Evolutionary conservation across 2,888 invertebrate genomes (phyloP), one percentile per base, ranked within the genome.

Genomic region (Biston betularia): DNA sequence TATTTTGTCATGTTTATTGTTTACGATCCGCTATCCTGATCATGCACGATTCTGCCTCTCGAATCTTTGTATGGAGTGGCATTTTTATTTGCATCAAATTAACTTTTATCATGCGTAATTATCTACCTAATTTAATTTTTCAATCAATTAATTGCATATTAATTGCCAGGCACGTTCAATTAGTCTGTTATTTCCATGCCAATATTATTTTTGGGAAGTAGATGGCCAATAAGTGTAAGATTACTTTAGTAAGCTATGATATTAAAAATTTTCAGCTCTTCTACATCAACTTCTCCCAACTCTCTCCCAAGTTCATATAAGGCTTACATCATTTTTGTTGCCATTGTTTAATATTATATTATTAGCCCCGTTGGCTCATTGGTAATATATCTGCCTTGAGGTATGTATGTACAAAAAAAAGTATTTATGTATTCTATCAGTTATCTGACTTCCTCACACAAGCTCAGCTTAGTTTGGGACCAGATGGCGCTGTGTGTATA

Each of bases 1-100:
- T 82, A 83, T 79, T 75, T 76, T 83, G 84, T 85, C 86, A 78
- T 77, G 68, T 75, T 74, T 78, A 80, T 81, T 83, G 73, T 85
- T 85, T 84, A 82, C 78, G 83, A 78, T 75, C 44, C 5, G 15
- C 24, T 56, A 56, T 58, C 38, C 33, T 44, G 40, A 45, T 34
- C 14, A 66, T 52, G 68, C 65, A 69, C 45, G 55, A 50, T 56
- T 49, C 50, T 65, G 49, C 56, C 60, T 42, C 50, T 50, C 73
- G 70, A 72, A 69, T 70, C 72, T 76, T 72, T 69, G 65, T 56
- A 52, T 48, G 35, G 34, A 33, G 46, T 54, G 54, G 53, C 57
- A 40, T 54, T 59, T 44, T 54, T 63, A 62, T 65, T 60, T 52
- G 34, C 52, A 46, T 56, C n/a, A 56, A n/a, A 12, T 14, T 34